These are phyloP conservation scores for Alectoris magna DNA, from an alignment of 2,797 vertebrate species.

Conservation along the genomic window DNA sequence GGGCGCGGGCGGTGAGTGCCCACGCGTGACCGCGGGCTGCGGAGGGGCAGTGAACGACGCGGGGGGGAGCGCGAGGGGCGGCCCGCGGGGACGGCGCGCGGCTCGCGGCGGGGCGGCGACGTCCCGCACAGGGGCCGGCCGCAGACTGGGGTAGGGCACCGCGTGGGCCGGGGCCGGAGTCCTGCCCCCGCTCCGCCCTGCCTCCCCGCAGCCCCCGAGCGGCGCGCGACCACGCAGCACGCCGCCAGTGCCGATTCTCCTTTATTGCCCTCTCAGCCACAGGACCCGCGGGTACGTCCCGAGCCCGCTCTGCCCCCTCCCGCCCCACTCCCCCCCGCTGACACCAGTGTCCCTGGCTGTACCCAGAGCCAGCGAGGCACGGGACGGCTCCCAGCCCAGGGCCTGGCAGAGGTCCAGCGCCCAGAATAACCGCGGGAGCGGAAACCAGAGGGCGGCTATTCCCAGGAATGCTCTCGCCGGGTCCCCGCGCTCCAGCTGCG, in stretches of 20 bases:
- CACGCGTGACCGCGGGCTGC: neutral
- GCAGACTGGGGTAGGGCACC: too few relatives aligned
- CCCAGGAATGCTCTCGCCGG: rapidly evolving
- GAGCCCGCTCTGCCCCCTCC: neutral
- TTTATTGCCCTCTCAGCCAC: neutral
- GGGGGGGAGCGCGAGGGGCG: neutral
- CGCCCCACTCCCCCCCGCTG: neutral
- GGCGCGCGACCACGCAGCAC: neutral
- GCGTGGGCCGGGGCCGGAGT: too few relatives aligned
- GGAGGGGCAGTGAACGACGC: neutral
- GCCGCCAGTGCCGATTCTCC: neutral
- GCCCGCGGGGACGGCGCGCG: too few relatives aligned
- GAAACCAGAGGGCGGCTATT: neutral
- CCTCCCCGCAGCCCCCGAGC: neutral
- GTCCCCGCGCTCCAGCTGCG: neutral
- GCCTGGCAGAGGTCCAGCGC: neutral
- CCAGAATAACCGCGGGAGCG: neutral
- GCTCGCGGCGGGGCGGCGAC: too few relatives aligned
- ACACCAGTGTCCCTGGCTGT: neutral
- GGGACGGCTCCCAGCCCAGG: neutral
- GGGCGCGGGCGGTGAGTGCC: neutral
- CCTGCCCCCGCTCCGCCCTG: too few relatives aligned
- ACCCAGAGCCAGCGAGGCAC: neutral
- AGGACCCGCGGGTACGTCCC: neutral
- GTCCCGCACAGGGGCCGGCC: neutral